Base-by-base conservation (phyloP, 1,140 invertebrate genomes). In the Cylas formicarius region DNA sequence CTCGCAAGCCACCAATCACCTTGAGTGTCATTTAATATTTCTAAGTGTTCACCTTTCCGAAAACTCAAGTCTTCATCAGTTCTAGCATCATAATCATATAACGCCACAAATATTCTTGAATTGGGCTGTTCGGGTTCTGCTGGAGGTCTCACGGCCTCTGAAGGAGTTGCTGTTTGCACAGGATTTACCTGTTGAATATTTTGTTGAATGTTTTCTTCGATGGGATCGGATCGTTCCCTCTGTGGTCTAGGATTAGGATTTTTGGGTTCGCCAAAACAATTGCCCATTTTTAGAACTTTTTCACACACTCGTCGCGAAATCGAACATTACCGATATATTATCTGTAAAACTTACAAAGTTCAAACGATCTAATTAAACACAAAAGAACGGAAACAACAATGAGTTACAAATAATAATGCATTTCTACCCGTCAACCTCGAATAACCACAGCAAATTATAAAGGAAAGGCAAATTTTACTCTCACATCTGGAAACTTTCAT, bases 21-120 rank as follows among this genome's bases (percentile, higher is more conserved):
- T 68, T 94, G 89, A 42, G 91, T 97, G 72, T 98, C 94, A 72
- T 98, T 97, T 49, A 98, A 70, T 52, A 99, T 96, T 71, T 98
- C 94, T 63, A 99, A 75, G 72, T 97, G 90, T 69, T 99, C 95
- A 24, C 94, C 94, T 70, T 98, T 97, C 54, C 92, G 83, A 71
- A 99, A 97, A 70, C 90, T 95, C 39, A 99, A 74, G 71, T 99
- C 96, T 69, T 99, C 95, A 67, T 97, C 93, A 17, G 96, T 99
- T 54, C 96, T 76, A 21, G 96, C 95, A 76, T 99, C 95, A 67
- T 99, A 99, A 71, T 99, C 95, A 69, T 97, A 98, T 11, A 98
- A 73, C 22, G 96, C 94, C 21, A 99, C 90, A 72, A 97, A 98
- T 60, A 97, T 86, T 69, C 87, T 85, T 44, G 84, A 81, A 58